Evolutionary conservation across 2,797 vertebrate genomes (phyloP).

Genomic region (Lithobates pipiens): DNA sequence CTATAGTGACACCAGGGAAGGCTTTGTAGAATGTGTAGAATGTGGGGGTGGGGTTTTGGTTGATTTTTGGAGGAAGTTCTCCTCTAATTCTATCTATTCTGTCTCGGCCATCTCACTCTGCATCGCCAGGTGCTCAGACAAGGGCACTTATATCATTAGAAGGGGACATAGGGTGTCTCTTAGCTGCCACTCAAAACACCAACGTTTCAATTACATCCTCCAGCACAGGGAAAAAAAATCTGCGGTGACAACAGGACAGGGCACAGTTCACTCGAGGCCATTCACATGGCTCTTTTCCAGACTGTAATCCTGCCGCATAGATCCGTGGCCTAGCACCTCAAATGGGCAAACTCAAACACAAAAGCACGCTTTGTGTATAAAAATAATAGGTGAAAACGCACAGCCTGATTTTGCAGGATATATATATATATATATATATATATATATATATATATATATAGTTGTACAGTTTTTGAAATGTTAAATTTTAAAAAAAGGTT

Average conservation of each 20-base stretch:
- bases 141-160: slow-evolving; percentile 18
- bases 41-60: too few species aligned
- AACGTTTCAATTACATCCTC: slow-evolving; percentile 38
- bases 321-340: slow-evolving; percentile 52
- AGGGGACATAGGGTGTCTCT: slow-evolving; percentile 14
- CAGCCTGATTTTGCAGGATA: not conserved
- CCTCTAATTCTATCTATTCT: too few species aligned
- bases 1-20: too few species aligned
- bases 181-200: slow-evolving; percentile 5
- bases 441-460: too few species aligned
- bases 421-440: too few species aligned
- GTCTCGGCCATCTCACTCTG: not conserved
- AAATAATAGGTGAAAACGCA: slow-evolving; percentile 21
- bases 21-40: too few species aligned
- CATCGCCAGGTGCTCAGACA: not conserved
- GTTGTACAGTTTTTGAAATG: not conserved
- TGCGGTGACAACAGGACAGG: slow-evolving; percentile 25
- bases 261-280: slow-evolving; percentile 48
- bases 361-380: slow-evolving; percentile 42
- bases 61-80: too few species aligned
- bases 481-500: not conserved
- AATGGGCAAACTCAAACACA: slow-evolving; percentile 27
- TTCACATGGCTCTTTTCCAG: slow-evolving; percentile 51
- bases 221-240: slow-evolving; percentile 11
- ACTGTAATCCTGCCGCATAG: slow-evolving; percentile 51